phyloP scores from a whole-genome alignment of 2,888 invertebrate genomes.

The Selenia dentaria region DNA sequence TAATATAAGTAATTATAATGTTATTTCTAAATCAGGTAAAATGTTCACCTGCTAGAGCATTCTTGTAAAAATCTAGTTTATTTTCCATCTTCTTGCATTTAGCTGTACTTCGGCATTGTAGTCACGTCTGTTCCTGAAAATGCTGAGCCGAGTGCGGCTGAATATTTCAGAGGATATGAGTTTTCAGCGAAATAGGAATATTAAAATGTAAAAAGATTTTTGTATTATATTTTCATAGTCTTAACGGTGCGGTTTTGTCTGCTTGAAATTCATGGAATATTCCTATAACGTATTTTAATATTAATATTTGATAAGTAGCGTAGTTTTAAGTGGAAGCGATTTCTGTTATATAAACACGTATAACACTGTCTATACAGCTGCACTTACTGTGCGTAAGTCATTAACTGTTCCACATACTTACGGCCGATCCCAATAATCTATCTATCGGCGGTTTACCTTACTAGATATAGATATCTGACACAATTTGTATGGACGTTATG shows the following conservation, averaged over 20 bases:
- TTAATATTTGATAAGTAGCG: no score
- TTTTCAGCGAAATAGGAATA: constrained; percentile 17
- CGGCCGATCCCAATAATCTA: no score
- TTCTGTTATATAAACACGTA: no score
- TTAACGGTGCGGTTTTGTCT: not conserved
- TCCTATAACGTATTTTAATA: not conserved
- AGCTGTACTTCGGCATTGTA: constrained; percentile 8
- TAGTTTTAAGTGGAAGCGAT: no score
- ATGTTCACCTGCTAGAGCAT: not conserved
- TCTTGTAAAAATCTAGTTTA: constrained; percentile 3
- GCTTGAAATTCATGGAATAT: not conserved
- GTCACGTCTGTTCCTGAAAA: constrained; percentile 13
- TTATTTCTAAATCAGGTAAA: no score
- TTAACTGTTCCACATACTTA: no score
- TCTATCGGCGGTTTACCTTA: no score
- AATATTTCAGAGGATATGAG: constrained; percentile 20
- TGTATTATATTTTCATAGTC: constrained; percentile 5
- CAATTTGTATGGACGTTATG: no score
- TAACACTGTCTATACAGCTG: no score
- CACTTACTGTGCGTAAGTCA: no score
- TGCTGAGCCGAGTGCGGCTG: constrained; percentile 9
- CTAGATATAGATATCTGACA: no score
- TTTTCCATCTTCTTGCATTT: not conserved
- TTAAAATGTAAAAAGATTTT: constrained; percentile 16
- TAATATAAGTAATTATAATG: no score